Conservation (phyloP, 2,113 vertebrate genomes). For the Anoplopoma fimbria region DNA sequence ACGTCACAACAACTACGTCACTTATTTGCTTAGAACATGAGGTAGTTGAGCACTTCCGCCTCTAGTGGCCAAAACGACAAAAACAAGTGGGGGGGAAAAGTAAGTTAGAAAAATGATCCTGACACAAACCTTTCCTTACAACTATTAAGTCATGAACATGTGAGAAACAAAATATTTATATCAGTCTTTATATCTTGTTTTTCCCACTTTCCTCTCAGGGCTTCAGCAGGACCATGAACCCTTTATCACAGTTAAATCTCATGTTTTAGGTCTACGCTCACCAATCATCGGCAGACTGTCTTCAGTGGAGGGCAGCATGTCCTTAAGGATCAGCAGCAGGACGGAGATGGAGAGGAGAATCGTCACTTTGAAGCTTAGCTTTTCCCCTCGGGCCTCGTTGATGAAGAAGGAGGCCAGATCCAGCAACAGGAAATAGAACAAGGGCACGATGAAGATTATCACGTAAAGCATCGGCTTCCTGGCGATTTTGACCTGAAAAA, state of each 20-base stretch:
- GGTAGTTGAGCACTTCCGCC: too few relatives aligned
- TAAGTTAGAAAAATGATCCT: too few relatives aligned
- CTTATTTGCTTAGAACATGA: too few relatives aligned
- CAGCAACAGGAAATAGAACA: slow-evolving; percentile 80
- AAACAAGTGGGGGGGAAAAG: too few relatives aligned
- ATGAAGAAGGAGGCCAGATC: slow-evolving; percentile 84
- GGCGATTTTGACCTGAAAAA: slow-evolving; percentile 75
- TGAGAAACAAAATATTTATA: neutral
- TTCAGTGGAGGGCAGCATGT: slow-evolving; percentile 86
- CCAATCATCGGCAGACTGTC: slow-evolving; percentile 80
- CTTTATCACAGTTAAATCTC: too few relatives aligned
- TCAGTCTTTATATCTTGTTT: neutral
- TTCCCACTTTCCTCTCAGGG: too few relatives aligned
- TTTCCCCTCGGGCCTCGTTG: slow-evolving; percentile 75
- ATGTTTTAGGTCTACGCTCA: too few relatives aligned
- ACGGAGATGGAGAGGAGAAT: slow-evolving; percentile 86
- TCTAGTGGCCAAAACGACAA: too few relatives aligned
- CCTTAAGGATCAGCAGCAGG: slow-evolving; percentile 85
- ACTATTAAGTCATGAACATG: neutral
- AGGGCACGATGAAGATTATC: slow-evolving; percentile 83
- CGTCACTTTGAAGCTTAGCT: slow-evolving; percentile 86
- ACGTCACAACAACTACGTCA: too few relatives aligned
- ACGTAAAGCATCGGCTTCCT: slow-evolving; percentile 83
- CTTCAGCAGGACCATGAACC: too few relatives aligned
- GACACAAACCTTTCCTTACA: too few relatives aligned